These are phyloP conservation scores for Hippocampus abdominalis DNA, from an alignment of 2,113 vertebrate genomes.

Conservation along the genomic window DNA sequence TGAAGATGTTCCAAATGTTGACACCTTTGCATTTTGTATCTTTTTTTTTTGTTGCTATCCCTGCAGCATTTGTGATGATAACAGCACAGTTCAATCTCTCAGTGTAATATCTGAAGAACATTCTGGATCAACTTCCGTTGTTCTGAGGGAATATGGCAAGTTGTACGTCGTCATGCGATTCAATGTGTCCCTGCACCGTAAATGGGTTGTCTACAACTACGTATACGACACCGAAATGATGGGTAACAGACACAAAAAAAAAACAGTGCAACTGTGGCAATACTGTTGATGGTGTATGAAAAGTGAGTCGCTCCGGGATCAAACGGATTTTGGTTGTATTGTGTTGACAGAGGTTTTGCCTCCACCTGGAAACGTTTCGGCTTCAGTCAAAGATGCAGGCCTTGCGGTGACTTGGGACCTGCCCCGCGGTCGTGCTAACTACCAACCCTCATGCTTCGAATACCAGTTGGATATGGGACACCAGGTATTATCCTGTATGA, in stretches of 20 bases:
- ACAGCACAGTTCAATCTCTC: fast-evolving
- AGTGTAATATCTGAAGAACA: background rate
- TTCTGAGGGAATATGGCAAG: fast-evolving
- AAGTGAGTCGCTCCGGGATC: background rate
- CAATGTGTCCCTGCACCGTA: constrained; percentile 17
- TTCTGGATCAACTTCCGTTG: constrained; percentile 3
- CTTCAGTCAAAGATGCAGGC: constrained; percentile 13
- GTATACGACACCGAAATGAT: fast-evolving
- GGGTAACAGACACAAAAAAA: constrained; percentile 29
- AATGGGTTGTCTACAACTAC: constrained; percentile 17
- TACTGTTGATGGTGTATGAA: background rate
- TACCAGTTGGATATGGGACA: constrained; percentile 45
- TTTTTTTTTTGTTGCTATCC: background rate
- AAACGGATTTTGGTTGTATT: background rate
- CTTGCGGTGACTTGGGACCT: constrained; percentile 42
- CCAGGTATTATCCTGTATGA: constrained; percentile 20
- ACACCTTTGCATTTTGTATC: background rate
- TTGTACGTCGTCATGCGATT: constrained; percentile 3
- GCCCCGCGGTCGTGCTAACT: fast-evolving
- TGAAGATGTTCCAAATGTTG: background rate
- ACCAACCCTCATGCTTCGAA: fast-evolving
- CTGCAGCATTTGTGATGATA: constrained; percentile 27
- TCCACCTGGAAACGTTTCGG: constrained; percentile 40
- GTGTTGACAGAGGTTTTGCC: constrained; percentile 36
- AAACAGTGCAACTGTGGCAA: too few species aligned